Base-by-base conservation (phyloP, 1,140 invertebrate genomes). In the Brachionus calyciflorus region DNA sequence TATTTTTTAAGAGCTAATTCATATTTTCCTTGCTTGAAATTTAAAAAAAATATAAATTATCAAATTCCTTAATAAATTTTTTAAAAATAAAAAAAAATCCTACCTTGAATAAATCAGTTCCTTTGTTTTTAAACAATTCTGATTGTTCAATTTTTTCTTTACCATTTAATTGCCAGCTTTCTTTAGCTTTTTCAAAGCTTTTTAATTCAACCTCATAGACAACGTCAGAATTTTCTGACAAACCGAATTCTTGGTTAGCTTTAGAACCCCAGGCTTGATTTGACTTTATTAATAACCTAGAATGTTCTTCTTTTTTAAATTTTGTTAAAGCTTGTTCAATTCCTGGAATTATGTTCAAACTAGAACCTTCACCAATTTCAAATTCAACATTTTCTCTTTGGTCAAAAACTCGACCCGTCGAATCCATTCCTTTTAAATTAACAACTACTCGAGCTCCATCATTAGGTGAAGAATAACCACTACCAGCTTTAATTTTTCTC, bases 281-380 rank as follows among this genome's bases (percentile, higher is more conserved):
- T 17, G 84, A 78, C 79, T 90, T 89, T 30, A 97, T 88, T 68
- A 88, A 88, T 6, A 98, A 80, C 53, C 84, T 84, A 1, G 92
- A 91, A 76, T 89, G 91, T 85, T 98, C 94, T 5, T 89, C 89
- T 78, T 89, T 88, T 79, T 89, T 90, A 82, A 98, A 93, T 81
- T 90, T 91, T 78, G 90, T 88, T 0, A 98, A 80, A 0, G 92
- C 93, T 78, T 87, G 87, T 83, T 98, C 96, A 17, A 98, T 82
- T 2, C 93, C 95, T 44, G 90, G 87, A 19, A 92, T 88, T 17
- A 98, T 84, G 77, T 89, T 89, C 48, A 84, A 82, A 76, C 91
- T 90, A 65, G 84, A 87, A 19, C 91, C 93, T 85, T 97, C 94
- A 0, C 94, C 94, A n/a, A 96, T 84, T 40, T 85, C 83, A 83